Base-by-base conservation (phyloP, 2,888 invertebrate species). In the Drosophila parthenogenetica region DNA sequence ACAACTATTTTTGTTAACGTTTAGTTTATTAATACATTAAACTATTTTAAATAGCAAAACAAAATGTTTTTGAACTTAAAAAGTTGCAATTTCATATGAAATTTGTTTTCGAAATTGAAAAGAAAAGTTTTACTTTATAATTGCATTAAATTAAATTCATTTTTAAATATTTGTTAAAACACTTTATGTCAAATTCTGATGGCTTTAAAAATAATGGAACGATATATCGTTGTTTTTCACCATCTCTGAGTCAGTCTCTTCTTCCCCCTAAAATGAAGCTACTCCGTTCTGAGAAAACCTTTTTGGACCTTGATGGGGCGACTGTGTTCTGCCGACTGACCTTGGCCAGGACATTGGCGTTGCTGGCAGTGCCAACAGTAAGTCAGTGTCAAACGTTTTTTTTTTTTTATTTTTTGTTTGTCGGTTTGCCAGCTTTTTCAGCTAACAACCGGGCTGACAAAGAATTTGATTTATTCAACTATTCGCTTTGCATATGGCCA, bases 401-500 rank as follows among this genome's bases (percentile, higher is more conserved):
- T 43, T 19, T 10, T 42, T 10, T 17, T 42, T 4, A 10, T 49
- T 5, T 35, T 13, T 13, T 35, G 13, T 35, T 35, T 70, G 74
- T 70, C 62, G 35, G 53, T 40, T n/a, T 69, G 79, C 74, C 78
- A 73, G 65, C 35, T 42, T 49, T 37, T 43, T 1, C 51, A 16
- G 14, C 62, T 13, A 48, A 53, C 19, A 40, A 46, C 13, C 43
- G 19, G 8, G 19, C 45, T 46, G 13, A 13, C 19, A 39, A 45
- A 46, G 63, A 48, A 19, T 69, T 66, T 82, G 81, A 82, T 82
- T 82, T 82, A 84, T 82, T 70, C 65, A 68, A 40, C 46, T 35
- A 55, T 58, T 63, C 45, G 69, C 69, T 73, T 82, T 82, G 81
- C 81, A 82, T 82, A 84, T 77, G 81, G 61, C 71, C 19, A 29